Evolutionary conservation across 1,140 invertebrate genomes (phyloP), one percentile per base, ranked within the genome.

Genomic region (Panulirus ornatus): DNA sequence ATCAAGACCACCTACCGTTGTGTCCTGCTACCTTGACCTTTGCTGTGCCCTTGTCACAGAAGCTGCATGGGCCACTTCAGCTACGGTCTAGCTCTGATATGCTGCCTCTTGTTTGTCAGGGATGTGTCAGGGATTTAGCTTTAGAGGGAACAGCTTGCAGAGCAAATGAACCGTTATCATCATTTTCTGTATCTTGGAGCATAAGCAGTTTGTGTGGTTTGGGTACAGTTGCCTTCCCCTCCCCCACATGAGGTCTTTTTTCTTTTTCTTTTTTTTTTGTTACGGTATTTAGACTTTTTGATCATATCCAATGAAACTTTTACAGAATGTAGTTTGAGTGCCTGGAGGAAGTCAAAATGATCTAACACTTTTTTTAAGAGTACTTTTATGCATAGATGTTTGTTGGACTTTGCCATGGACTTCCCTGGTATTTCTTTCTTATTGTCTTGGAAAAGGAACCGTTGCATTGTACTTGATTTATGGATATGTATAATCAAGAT

Each of bases 41-140:
- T 58, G 76, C 42, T 81, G 78, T 82, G 78, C 58, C 63, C 86
- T 51, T 11, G 58, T 42, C 85, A 79, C 54, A 78, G 73, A 76
- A 78, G 44, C 38, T 66, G 51, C 63, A 63, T 54, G 75, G 51
- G 58, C 73, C 51, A 36, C 44, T 66, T 47, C n/a, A 87, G n/a
- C 75, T 76, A 63, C 44, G 42, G 73, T 66, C 54, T 34, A 34
- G 75, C 85, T 87, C 85, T 87, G 75, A 30, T 87, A 54, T 2
- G 75, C 85, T 87, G 85, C 85, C 85, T 87, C 85, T 87, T 87
- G 85, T 78, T 87, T 87, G 86, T 88, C 86, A 88, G 86, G 86
- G 86, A 88, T 82, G 78, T 82, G 78, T 88, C 86, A 88, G 86
- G 86, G 86, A 88, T 82, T 88, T 88, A 88, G 78, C 86, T 88